phyloP scores from a whole-genome alignment of 2,113 vertebrate genomes.

The Gadus chalcogrammus region DNA sequence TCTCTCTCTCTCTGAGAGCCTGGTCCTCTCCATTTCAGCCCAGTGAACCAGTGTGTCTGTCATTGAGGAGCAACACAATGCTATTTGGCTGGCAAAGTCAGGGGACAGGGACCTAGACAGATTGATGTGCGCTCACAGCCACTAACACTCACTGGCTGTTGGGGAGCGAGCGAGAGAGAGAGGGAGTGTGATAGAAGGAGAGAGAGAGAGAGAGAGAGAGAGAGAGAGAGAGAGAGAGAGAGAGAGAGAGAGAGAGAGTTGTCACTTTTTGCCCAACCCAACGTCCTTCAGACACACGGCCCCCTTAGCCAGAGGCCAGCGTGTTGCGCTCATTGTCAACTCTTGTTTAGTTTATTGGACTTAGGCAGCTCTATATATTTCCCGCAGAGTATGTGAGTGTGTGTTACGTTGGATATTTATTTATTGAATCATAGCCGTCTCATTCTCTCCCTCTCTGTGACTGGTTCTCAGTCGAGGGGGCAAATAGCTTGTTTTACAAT shows the following conservation, averaged over 20 bases:
- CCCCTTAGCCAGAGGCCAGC: too few species aligned
- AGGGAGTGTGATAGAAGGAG: too few species aligned
- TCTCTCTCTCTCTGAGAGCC: too few species aligned
- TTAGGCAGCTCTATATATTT: too few species aligned
- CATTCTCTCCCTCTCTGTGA: constrained; percentile 5
- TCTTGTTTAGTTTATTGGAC: too few species aligned
- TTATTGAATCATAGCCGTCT: background rate
- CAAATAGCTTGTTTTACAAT: constrained; percentile 1
- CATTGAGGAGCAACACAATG: constrained; percentile 29
- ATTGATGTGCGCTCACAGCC: constrained; percentile 10
- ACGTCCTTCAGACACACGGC: too few species aligned
- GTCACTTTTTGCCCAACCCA: too few species aligned
- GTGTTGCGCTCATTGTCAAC: too few species aligned
- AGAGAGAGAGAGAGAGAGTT: too few species aligned
- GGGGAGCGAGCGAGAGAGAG: background rate
- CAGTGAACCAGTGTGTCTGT: constrained; percentile 37
- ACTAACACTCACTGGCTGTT: background rate
- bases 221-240: too few species aligned
- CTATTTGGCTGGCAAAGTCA: constrained; percentile 23
- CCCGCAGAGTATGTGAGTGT: constrained; percentile 5
- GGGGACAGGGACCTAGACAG: constrained; percentile 15
- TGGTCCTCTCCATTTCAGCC: constrained; percentile 41
- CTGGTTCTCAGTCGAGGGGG: constrained; percentile 31
- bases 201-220: too few species aligned
- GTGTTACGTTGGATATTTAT: constrained; percentile 7